These are phyloP conservation scores for Neocloeon triangulifer DNA, from an alignment of 1,140 invertebrate species.

Conservation along the genomic window DNA sequence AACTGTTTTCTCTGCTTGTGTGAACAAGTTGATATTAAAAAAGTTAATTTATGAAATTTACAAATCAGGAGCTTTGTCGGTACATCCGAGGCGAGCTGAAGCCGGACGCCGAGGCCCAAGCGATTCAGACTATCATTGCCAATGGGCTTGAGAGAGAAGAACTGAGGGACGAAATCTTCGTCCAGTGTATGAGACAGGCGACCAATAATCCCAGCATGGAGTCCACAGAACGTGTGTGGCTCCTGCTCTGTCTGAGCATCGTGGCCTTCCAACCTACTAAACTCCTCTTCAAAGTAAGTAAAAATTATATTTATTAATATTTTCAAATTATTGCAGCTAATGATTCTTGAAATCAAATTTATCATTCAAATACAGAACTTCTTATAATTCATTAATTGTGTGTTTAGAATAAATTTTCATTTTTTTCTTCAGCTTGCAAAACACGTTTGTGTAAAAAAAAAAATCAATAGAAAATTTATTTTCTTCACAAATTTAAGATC, in stretches of 20 bases:
- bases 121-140: slow-evolving; percentile 65
- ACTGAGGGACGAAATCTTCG: slow-evolving; percentile 67
- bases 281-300: slow-evolving; percentile 42
- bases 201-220: slow-evolving; percentile 68
- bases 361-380: slow-evolving; percentile 1
- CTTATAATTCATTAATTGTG: slow-evolving; percentile 2
- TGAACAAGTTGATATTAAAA: slow-evolving; percentile 1
- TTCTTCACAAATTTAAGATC: too few relatives aligned
- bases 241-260: slow-evolving; percentile 66
- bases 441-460: too few relatives aligned
- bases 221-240: slow-evolving; percentile 63
- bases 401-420: too few relatives aligned
- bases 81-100: slow-evolving; percentile 70
- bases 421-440: too few relatives aligned
- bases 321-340: background rate
- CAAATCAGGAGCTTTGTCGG: slow-evolving; percentile 62
- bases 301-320: slow-evolving; percentile 4
- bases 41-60: slow-evolving; percentile 12
- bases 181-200: slow-evolving; percentile 66
- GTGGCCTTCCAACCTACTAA: slow-evolving; percentile 86
- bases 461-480: too few relatives aligned
- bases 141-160: slow-evolving; percentile 75
- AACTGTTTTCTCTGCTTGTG: background rate
- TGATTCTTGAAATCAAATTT: background rate
- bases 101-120: slow-evolving; percentile 50